Percentiles rank a stretch among this genome's conserved stretches.
Evolutionary conservation across 2,888 invertebrate species (phyloP).

Genomic region (Yponomeuta evonymella): DNA sequence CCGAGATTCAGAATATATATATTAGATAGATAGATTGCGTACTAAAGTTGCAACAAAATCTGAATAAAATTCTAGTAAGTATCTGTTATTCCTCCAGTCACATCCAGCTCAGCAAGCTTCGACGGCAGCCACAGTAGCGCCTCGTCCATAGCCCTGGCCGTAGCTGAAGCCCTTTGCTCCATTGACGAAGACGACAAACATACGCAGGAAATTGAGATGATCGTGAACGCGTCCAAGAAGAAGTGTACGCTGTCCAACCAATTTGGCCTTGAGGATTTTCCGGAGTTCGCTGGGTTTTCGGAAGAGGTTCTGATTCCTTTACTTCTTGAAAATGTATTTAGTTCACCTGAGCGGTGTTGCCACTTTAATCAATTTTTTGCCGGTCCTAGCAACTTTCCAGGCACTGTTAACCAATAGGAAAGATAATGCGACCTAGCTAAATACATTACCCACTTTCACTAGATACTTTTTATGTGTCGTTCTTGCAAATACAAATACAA

Average conservation of each 20-base stretch:
- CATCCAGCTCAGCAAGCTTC: conserved; percentile 49
- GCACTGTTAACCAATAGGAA: too few relatives aligned
- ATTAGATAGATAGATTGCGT: too few relatives aligned
- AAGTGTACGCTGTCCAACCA: conserved; percentile 46
- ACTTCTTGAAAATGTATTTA: too few relatives aligned
- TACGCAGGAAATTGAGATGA: conserved; percentile 81
- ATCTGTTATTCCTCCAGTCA: conserved; percentile 6
- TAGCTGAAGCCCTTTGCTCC: conserved; percentile 86
- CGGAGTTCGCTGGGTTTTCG: conserved; percentile 61
- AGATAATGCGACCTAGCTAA: too few relatives aligned
- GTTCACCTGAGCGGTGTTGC: too few relatives aligned
- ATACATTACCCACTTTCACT: too few relatives aligned
- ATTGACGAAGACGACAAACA: conserved; percentile 88
- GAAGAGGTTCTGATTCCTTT: conserved; percentile 44
- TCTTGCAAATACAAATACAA: too few relatives aligned
- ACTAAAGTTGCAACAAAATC: background rate
- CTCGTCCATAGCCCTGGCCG: conserved; percentile 79
- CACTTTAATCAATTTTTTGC: too few relatives aligned
- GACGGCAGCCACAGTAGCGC: conserved; percentile 57
- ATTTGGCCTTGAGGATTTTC: conserved; percentile 63
- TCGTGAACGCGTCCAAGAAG: conserved; percentile 74
- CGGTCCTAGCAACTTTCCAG: too few relatives aligned
- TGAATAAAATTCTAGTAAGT: background rate
- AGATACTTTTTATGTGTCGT: too few relatives aligned
- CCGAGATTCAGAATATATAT: too few relatives aligned